Percentiles rank a stretch among this genome's conserved stretches.
Evolutionary conservation across 2,113 vertebrate genomes (phyloP).

Genomic region (Ciconia stormi): DNA sequence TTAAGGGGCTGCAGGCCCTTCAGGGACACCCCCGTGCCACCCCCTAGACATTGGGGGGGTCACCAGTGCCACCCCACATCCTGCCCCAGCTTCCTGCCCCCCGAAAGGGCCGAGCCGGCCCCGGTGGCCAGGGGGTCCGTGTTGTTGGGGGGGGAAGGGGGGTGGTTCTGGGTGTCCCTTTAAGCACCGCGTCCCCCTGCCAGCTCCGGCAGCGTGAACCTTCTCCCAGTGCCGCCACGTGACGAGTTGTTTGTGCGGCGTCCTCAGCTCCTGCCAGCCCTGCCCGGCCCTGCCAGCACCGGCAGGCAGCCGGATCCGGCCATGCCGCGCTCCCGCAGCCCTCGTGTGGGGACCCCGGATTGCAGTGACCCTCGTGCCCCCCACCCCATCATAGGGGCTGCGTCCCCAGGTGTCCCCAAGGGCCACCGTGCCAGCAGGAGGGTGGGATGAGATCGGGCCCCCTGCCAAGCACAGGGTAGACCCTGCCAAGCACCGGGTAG

Average conservation of each 20-base stretch:
- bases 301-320: rapidly evolving
- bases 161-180: not conserved
- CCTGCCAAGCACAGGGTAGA: not conserved
- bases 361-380: not conserved
- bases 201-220: constrained; percentile 33
- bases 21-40: not conserved
- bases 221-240: constrained; percentile 58
- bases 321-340: rapidly evolving
- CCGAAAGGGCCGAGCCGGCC: not conserved
- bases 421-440: not conserved
- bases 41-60: not conserved
- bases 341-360: rapidly evolving
- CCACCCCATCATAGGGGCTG: not conserved
- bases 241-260: constrained; percentile 33
- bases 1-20: not conserved
- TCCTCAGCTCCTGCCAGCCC: not conserved
- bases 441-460: not conserved
- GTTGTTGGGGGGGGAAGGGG: not conserved
- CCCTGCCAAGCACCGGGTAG: too few relatives aligned
- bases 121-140: rapidly evolving
- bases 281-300: not conserved
- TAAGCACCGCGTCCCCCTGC: not conserved
- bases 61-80: not conserved
- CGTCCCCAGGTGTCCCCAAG: not conserved
- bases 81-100: not conserved